Percentiles rank a stretch among this genome's conserved stretches.
These are phyloP conservation scores for Agrilus planipennis DNA, from an alignment of 1,140 invertebrate species.

Conservation along the genomic window DNA sequence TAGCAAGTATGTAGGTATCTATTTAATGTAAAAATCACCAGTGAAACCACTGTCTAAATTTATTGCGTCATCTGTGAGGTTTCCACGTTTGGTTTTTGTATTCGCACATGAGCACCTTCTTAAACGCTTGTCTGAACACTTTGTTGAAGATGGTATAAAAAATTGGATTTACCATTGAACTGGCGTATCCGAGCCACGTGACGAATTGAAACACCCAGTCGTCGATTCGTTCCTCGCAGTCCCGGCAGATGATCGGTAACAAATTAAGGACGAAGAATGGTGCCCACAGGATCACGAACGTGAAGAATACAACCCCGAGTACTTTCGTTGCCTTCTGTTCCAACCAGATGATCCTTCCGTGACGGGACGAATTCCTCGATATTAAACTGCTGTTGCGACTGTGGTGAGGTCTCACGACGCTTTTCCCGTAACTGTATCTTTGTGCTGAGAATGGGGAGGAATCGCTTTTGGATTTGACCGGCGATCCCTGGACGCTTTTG, in stretches of 20 bases:
- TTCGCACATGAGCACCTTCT: slow-evolving; percentile 71
- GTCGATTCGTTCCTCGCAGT: slow-evolving; percentile 61
- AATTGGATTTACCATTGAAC: slow-evolving; percentile 87
- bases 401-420: slow-evolving; percentile 45
- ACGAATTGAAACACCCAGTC: slow-evolving; percentile 73
- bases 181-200: slow-evolving; percentile 85
- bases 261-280: slow-evolving; percentile 87
- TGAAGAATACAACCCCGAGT: slow-evolving; percentile 84
- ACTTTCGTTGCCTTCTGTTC: slow-evolving; percentile 94
- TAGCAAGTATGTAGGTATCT: too few relatives aligned
- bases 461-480: slow-evolving; percentile 33
- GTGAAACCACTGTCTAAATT: too few relatives aligned
- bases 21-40: too few relatives aligned
- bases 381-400: slow-evolving; percentile 67
- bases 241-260: slow-evolving; percentile 60
- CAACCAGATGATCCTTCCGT: slow-evolving; percentile 65
- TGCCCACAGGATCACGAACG: slow-evolving; percentile 86
- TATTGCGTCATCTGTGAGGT: slow-evolving; percentile 34
- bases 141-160: slow-evolving; percentile 94
- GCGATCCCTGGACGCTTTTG: slow-evolving; percentile 8
- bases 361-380: slow-evolving; percentile 63
- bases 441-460: slow-evolving; percentile 38
- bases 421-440: slow-evolving; percentile 40
- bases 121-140: slow-evolving; percentile 82
- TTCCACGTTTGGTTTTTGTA: slow-evolving; percentile 51